Percentiles rank a stretch among this genome's conserved stretches.
phyloP scores from a whole-genome alignment of 2,888 invertebrate genomes.

The Microctonus hyperodae region DNA sequence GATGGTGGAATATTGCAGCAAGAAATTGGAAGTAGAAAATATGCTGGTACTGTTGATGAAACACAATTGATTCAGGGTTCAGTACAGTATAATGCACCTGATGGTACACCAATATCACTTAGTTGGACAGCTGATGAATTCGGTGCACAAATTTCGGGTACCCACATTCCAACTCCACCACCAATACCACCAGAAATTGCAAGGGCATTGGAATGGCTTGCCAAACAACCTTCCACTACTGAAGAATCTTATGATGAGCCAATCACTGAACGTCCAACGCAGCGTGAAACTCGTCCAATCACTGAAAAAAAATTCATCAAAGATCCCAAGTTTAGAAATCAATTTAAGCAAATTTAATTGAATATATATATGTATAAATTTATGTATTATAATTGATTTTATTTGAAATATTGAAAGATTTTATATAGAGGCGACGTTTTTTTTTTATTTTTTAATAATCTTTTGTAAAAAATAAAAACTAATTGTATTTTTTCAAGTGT shows the following conservation, averaged over 20 bases:
- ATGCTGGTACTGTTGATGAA: conserved; percentile 58
- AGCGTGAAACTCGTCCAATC: not conserved
- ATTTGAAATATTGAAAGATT: not conserved
- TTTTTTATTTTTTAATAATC: too few relatives aligned
- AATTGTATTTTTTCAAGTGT: too few relatives aligned
- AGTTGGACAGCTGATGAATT: conserved; percentile 62
- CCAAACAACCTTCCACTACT: conserved; percentile 59
- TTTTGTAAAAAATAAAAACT: too few relatives aligned
- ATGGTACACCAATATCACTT: conserved; percentile 59
- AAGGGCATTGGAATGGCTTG: conserved; percentile 59
- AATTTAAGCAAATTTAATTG: conserved; percentile 3
- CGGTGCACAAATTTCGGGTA: conserved; percentile 57
- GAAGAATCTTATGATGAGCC: conserved; percentile 39
- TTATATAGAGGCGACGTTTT: too few relatives aligned
- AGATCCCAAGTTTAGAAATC: conserved; percentile 16
- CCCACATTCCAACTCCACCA: conserved; percentile 58
- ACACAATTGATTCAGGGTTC: conserved; percentile 60
- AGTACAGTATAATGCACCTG: conserved; percentile 61
- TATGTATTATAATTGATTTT: too few relatives aligned
- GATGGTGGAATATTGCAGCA: conserved; percentile 59
- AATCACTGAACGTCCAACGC: not conserved
- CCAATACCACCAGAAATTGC: conserved; percentile 60
- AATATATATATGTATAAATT: not conserved
- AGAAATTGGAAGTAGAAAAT: conserved; percentile 57
- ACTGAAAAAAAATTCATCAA: conserved; percentile 19